phyloP scores from a whole-genome alignment of 1,140 invertebrate genomes.

The Megalopta genalis region DNA sequence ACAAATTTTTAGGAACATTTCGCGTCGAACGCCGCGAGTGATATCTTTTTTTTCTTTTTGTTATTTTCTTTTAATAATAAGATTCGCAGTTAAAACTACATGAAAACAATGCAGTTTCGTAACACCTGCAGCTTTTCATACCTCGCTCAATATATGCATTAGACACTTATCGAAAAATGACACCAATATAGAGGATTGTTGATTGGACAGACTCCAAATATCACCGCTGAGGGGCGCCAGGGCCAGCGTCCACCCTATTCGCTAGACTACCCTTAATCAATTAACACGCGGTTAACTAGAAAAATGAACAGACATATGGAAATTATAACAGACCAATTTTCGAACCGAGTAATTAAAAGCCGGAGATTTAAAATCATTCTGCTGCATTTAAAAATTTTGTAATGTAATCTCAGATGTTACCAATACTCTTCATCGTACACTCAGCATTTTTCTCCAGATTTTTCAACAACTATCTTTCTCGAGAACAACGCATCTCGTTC shows the following conservation, averaged over 20 bases:
- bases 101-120: conserved; percentile 69
- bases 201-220: conserved; percentile 77
- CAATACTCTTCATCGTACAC: no score
- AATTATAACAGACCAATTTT: no score
- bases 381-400: no score
- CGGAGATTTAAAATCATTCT: no score
- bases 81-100: conserved; percentile 69
- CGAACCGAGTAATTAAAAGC: no score
- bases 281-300: no score
- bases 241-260: conserved; percentile 42
- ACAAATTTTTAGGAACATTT: conserved; percentile 80
- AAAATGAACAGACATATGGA: no score
- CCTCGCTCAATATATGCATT: conserved; percentile 76
- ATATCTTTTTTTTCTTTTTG: conserved; percentile 27
- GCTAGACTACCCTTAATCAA: no score
- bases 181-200: conserved; percentile 79
- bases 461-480: no score
- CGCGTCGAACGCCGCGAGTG: conserved; percentile 74
- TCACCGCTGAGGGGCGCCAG: conserved; percentile 73
- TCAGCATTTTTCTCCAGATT: no score
- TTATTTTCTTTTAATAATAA: conserved; percentile 40
- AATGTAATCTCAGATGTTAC: no score
- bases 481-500: no score
- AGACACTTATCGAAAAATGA: conserved; percentile 79
- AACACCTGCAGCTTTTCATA: conserved; percentile 65